A percentile compares a stretch with the other conserved stretches of the same genome.
Conservation (phyloP, 2,888 invertebrate genomes). For the Chymomyza amoena region DNA sequence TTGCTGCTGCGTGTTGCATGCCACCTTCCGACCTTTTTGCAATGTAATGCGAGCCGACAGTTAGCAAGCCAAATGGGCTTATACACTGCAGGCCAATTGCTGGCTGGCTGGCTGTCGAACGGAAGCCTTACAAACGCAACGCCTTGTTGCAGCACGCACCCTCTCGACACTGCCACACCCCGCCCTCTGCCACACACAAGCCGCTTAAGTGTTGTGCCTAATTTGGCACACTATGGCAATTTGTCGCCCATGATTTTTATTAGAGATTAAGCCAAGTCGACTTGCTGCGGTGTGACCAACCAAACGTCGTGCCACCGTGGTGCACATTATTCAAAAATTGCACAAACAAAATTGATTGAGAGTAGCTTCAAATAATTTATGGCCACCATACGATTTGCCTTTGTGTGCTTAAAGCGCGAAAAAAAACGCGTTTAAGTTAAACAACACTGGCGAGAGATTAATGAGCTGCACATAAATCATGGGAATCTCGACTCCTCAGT, state of each 20-base stretch:
- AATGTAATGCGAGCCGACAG: not conserved
- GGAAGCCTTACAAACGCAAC: slow-evolving; percentile 34
- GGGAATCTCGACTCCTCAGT: no score
- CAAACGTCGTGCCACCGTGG: no score
- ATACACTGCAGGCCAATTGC: slow-evolving; percentile 5
- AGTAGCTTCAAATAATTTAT: slow-evolving; percentile 13
- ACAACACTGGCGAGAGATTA: slow-evolving; percentile 55
- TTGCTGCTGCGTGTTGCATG: not conserved
- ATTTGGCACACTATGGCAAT: slow-evolving; percentile 24
- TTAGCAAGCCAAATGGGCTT: not conserved
- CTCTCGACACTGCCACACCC: no score
- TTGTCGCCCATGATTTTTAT: slow-evolving; percentile 17
- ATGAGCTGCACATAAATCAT: slow-evolving; percentile 67
- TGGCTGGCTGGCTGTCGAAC: not conserved
- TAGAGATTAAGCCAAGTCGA: slow-evolving; percentile 9
- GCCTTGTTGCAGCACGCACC: not conserved
- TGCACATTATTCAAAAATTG: not conserved
- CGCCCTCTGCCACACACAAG: not conserved
- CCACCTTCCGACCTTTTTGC: not conserved
- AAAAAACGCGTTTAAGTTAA: slow-evolving; percentile 56
- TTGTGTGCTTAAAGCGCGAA: slow-evolving; percentile 6
- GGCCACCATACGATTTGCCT: not conserved
- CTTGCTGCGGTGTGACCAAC: not conserved
- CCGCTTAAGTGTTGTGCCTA: slow-evolving; percentile 26
- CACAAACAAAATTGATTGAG: slow-evolving; percentile 9